Percentiles rank a stretch among this genome's conserved stretches.
Conservation (phyloP, 2,797 vertebrate species). For the Sphenopsis melanotis region DNA sequence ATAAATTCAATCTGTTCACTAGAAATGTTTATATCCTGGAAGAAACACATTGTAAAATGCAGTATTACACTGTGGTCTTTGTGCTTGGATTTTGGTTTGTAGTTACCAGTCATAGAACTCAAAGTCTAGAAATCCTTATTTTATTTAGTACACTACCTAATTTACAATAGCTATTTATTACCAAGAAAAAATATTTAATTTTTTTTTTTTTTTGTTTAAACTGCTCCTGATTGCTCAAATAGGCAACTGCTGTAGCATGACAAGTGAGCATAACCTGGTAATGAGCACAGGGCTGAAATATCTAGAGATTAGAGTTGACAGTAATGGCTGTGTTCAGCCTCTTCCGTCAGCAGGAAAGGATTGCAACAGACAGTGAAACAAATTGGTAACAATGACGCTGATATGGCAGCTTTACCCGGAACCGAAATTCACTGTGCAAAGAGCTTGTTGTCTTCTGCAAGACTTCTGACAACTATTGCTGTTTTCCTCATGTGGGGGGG, state of each 20-base stretch:
- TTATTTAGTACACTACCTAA: neutral
- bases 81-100: neutral
- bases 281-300: neutral
- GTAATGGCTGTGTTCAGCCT: conserved; percentile 1
- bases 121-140: neutral
- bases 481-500: neutral
- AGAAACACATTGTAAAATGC: neutral
- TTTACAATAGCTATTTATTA: neutral
- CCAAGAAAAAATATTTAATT: neutral
- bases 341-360: neutral
- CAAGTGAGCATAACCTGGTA: neutral
- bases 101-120: neutral
- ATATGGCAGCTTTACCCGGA: neutral
- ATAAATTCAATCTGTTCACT: neutral
- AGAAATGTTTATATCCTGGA: neutral
- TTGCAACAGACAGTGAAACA: neutral
- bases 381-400: neutral
- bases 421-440: neutral
- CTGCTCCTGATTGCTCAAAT: neutral
- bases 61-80: neutral
- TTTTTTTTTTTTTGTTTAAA: neutral
- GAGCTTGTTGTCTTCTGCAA: neutral
- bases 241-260: neutral
- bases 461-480: neutral
- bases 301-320: neutral